Base-by-base conservation (phyloP, 2,888 invertebrate species). In the Pseudeuparius sepicola region DNA sequence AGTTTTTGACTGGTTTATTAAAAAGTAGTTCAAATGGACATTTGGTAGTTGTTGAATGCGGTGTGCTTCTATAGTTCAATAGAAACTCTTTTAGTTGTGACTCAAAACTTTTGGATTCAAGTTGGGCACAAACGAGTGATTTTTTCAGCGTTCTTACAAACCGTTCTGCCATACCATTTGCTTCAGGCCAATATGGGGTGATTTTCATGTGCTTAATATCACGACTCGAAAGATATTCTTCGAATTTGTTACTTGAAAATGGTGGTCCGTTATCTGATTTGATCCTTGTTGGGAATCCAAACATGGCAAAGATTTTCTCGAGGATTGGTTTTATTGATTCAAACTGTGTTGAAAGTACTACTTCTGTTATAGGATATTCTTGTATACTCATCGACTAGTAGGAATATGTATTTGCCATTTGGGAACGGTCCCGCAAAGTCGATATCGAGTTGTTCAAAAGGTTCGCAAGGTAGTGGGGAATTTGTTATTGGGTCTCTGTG, bases 151-250 rank as follows among this genome's bases (percentile, higher is more conserved):
- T 38, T 35, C 35, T 41, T 4, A 44, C 42, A 27, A 37, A 30
- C 24, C 41, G 30, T 37, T 44, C 46, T 11, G 36, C 36, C 14
- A 39, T 23, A 3, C 42, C 46, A 25, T 44, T 46, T 12, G 42
- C 39, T 39, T 42, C 41, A 12, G 44, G 43, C 46, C 44, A 46
- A 18, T 31, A 37, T 4, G 40, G 43, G 14, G 44, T 44, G 2
- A 40, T 33, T 34, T 10, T 26, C 5, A 35, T 17, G 16, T 44
- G 41, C 37, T 43, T 37, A 4, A 46, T 40, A 7, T 24, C 29
- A 7, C 18, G 17, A 4, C 24, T 26, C 10, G 33, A n/a, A 27
- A 36, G 11, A 11, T 25, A 41, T 2, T 34, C 27, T 31, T 13
- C 34, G 14, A 43, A 37, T 6, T 43, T 31, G 15, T 25, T 24